Conservation (phyloP, 2,888 invertebrate species). For the Blera fallax region DNA sequence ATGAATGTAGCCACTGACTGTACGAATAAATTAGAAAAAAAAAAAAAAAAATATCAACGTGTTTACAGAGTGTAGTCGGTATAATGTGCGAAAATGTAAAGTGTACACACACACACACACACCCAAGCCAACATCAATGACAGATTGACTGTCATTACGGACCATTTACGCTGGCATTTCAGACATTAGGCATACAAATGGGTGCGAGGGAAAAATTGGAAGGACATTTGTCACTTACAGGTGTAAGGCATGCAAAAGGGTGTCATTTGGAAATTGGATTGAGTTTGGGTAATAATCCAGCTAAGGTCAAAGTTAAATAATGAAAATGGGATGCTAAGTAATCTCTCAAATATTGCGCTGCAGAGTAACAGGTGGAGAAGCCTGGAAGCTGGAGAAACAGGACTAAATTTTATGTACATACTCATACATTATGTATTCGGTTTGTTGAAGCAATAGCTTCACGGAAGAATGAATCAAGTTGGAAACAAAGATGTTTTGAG, state of each 20-base stretch:
- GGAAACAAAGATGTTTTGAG: background rate
- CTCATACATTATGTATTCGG: background rate
- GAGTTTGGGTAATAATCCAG: background rate
- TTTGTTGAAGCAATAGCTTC: background rate
- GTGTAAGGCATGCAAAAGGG: too few species aligned
- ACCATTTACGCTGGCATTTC: background rate
- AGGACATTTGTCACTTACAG: background rate
- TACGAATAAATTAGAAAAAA: background rate
- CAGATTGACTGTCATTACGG: background rate
- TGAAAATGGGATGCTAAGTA: background rate
- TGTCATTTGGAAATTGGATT: too few species aligned
- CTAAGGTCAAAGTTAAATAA: background rate
- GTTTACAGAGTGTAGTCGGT: too few species aligned
- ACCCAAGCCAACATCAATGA: background rate
- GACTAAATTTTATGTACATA: background rate
- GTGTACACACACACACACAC: background rate
- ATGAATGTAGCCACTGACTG: background rate
- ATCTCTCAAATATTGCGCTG: background rate
- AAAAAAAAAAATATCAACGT: too few species aligned
- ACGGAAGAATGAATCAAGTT: background rate
- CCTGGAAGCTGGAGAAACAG: background rate
- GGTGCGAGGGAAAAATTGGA: background rate
- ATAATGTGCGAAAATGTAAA: too few species aligned
- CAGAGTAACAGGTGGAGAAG: background rate
- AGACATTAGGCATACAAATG: background rate